Evolutionary conservation across 2,888 invertebrate genomes (phyloP).

Genomic region (Tolmerus cingulatus): DNA sequence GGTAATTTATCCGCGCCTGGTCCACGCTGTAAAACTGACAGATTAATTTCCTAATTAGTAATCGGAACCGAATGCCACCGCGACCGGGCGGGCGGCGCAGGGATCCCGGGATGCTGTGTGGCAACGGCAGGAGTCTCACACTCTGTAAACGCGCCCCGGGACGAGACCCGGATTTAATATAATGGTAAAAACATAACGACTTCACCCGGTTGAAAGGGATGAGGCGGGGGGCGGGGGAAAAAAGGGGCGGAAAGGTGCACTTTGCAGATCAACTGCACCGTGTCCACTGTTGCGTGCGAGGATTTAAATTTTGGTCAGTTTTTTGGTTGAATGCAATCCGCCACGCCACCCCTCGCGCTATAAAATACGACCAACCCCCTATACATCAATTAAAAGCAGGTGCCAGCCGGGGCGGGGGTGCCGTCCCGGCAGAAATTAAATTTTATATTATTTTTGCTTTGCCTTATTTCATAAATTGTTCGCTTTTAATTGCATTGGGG

Average conservation of each 20-base stretch:
- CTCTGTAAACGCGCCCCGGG: background rate
- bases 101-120: background rate
- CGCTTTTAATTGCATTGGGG: conserved; percentile 18
- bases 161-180: conserved; percentile 23
- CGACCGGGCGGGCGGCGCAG: no score
- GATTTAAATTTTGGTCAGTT: conserved; percentile 44
- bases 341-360: background rate
- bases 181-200: conserved; percentile 37
- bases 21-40: conserved; percentile 51
- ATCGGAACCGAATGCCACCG: conserved; percentile 45
- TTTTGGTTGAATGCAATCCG: conserved; percentile 43
- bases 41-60: conserved; percentile 53
- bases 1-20: conserved; percentile 46
- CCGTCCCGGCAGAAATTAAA: background rate
- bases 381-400: conserved; percentile 34
- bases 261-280: conserved; percentile 42
- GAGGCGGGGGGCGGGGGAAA: background rate
- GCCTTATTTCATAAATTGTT: conserved; percentile 28
- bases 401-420: background rate
- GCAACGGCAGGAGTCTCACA: background rate
- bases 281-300: conserved; percentile 31
- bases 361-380: conserved; percentile 10
- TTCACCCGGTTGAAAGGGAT: background rate
- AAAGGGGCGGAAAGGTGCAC: background rate
- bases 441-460: conserved; percentile 34